Percentiles rank a stretch among this genome's conserved stretches.
Evolutionary conservation across 2,888 invertebrate species (phyloP).

Genomic region (Orchesella flavescens): DNA sequence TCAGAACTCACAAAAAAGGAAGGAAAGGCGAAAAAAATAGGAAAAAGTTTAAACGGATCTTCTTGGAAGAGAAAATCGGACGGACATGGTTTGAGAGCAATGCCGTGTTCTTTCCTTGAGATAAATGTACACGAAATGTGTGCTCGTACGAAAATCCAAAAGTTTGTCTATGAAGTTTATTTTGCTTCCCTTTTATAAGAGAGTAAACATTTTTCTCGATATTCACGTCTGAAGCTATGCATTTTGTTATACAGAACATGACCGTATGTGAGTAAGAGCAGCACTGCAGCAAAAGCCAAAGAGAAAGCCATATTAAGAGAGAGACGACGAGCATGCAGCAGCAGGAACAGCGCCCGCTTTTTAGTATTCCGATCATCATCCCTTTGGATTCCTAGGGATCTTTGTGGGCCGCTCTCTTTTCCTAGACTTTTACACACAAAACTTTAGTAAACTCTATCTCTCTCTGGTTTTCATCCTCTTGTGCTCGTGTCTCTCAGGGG

Average conservation of each 20-base stretch:
- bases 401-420: conserved; percentile 42
- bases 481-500: conserved; percentile 54
- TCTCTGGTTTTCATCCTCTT: conserved; percentile 40
- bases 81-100: conserved; percentile 54
- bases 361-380: conserved; percentile 67
- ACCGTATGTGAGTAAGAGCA: neutral
- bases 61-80: conserved; percentile 34
- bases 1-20: neutral
- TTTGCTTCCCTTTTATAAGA: neutral
- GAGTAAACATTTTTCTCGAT: neutral
- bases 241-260: neutral
- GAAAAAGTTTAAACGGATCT: conserved; percentile 19
- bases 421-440: conserved; percentile 15
- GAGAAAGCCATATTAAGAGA: neutral
- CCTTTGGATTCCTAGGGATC: conserved; percentile 68
- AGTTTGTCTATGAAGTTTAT: neutral
- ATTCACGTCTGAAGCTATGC: too few species aligned
- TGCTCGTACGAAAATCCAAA: neutral
- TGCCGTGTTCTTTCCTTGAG: conserved; percentile 26
- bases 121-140: neutral
- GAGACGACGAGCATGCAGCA: neutral
- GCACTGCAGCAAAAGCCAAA: neutral
- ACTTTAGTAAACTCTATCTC: neutral
- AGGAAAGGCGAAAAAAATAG: conserved; percentile 15
- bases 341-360: conserved; percentile 48